Evolutionary conservation across 2,797 vertebrate species (phyloP).

Genomic region (Gymnopithys bicolor): DNA sequence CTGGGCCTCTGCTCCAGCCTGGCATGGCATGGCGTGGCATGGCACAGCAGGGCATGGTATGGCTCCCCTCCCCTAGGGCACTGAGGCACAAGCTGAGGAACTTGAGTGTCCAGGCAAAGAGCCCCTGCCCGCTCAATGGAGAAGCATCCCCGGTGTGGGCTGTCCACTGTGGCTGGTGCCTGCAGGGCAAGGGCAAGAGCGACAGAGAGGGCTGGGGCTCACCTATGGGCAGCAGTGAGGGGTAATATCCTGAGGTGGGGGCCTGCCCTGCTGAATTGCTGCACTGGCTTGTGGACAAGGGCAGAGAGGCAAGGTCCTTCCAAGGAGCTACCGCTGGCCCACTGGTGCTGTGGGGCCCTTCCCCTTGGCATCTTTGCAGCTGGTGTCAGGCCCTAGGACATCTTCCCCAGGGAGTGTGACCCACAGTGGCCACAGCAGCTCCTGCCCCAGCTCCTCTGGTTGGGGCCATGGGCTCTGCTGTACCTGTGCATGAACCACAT

Average conservation of each 20-base stretch:
- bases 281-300: accelerated
- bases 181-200: accelerated
- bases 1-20: background rate
- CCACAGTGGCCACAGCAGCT: background rate
- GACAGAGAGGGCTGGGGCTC: background rate
- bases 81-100: background rate
- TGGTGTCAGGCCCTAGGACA: background rate
- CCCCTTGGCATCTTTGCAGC: background rate
- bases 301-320: background rate
- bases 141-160: background rate
- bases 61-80: accelerated
- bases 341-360: background rate
- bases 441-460: background rate
- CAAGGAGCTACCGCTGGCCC: background rate
- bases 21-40: background rate
- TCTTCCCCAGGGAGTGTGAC: background rate
- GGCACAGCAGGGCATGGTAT: background rate
- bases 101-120: background rate
- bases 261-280: background rate
- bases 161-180: background rate
- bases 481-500: accelerated
- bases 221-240: accelerated
- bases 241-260: accelerated
- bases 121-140: background rate
- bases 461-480: accelerated